Conservation (phyloP, 2,113 vertebrate species). For the Pterophyllum scalare region DNA sequence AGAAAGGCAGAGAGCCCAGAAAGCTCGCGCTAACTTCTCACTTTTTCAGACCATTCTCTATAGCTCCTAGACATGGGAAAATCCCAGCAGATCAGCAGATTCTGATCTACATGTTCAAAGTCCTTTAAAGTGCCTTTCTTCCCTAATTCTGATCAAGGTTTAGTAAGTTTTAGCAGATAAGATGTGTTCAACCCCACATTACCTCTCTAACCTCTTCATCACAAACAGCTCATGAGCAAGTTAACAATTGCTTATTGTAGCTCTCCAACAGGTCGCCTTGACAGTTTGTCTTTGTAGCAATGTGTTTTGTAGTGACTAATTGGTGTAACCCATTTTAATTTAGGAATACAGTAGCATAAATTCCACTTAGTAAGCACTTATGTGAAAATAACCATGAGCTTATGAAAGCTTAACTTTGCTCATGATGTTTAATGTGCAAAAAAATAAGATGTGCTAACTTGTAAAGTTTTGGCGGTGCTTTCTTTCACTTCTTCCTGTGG, state of each 20-base stretch:
- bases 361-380: not conserved
- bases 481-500: not conserved
- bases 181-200: not conserved
- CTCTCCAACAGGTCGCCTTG: not conserved
- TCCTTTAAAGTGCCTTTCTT: not conserved
- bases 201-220: not conserved
- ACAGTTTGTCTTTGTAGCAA: not conserved
- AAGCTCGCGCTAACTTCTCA: not conserved
- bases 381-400: not conserved
- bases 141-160: not conserved
- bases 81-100: not conserved
- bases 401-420: not conserved
- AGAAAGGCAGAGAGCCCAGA: not conserved
- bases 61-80: not conserved
- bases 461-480: too few species aligned
- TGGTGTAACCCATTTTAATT: not conserved
- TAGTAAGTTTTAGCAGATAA: not conserved
- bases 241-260: not conserved
- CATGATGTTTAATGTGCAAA: not conserved
- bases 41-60: not conserved
- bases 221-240: not conserved
- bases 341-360: not conserved
- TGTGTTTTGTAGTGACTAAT: not conserved
- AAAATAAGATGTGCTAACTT: not conserved
- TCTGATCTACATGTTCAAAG: not conserved